A percentile compares a stretch with the other conserved stretches of the same genome.
Conservation (phyloP, 2,888 invertebrate species). For the Diabrotica balteata region DNA sequence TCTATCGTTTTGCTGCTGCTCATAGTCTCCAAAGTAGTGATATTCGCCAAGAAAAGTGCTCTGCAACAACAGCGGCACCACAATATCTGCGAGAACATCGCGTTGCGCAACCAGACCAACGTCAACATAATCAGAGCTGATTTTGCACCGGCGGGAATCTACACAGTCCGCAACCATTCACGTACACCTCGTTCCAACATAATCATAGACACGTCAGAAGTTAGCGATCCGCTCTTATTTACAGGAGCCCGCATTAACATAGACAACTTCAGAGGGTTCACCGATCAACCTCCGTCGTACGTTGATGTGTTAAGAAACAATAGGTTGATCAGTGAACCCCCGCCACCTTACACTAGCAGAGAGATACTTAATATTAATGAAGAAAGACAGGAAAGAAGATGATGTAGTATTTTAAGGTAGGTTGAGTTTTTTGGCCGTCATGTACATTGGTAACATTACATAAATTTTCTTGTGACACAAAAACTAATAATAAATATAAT, state of each 20-base stretch:
- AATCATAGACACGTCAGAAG: conserved; percentile 47
- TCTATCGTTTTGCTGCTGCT: conserved; percentile 54
- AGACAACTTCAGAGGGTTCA: conserved; percentile 33
- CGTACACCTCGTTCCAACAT: conserved; percentile 43
- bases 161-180: conserved; percentile 42
- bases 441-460: conserved; percentile 2
- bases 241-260: conserved; percentile 39
- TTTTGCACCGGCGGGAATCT: conserved; percentile 43
- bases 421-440: not conserved
- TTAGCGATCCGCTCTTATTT: conserved; percentile 50
- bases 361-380: conserved; percentile 46
- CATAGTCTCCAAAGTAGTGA: conserved; percentile 55
- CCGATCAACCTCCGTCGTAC: conserved; percentile 56
- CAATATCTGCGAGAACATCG: conserved; percentile 44
- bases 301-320: conserved; percentile 50
- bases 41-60: conserved; percentile 54
- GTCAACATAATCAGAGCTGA: conserved; percentile 41
- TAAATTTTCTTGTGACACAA: not conserved
- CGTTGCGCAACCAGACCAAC: conserved; percentile 43
- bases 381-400: conserved; percentile 35
- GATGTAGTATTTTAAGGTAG: conserved; percentile 9
- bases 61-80: conserved; percentile 41
- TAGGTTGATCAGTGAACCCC: conserved; percentile 54
- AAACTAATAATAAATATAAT: not conserved
- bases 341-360: conserved; percentile 61